Evolutionary conservation across 2,113 vertebrate species (phyloP).

Genomic region (Lycaon pictus): DNA sequence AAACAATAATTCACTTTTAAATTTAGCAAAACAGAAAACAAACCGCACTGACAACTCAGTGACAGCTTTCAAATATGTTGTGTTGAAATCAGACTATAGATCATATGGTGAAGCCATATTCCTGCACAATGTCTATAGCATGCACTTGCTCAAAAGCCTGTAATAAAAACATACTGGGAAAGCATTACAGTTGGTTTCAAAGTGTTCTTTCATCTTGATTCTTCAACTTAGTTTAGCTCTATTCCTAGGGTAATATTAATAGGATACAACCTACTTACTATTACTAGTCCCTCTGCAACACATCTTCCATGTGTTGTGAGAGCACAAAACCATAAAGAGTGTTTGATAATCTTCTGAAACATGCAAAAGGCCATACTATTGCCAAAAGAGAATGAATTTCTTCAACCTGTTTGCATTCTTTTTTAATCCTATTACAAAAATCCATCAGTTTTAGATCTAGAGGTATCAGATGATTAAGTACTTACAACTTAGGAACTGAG

Average conservation of each 20-base stretch:
- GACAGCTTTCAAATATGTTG: neutral
- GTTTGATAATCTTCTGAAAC: neutral
- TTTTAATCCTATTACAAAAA: constrained; percentile 38
- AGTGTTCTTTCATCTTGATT: constrained; percentile 48
- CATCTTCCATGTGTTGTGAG: neutral
- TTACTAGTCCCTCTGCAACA: neutral
- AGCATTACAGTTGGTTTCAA: neutral
- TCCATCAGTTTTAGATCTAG: neutral
- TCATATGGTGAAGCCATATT: neutral
- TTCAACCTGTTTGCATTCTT: constrained; percentile 26
- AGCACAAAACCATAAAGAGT: constrained; percentile 22
- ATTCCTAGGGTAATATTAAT: constrained; percentile 40
- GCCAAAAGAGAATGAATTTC: constrained; percentile 29
- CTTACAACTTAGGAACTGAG: neutral
- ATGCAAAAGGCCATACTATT: neutral
- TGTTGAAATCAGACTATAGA: neutral
- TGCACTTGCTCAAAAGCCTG: neutral
- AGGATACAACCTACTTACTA: constrained; percentile 8
- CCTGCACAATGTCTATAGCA: neutral
- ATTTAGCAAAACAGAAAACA: neutral
- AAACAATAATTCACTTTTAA: constrained; percentile 37
- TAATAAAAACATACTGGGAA: constrained; percentile 5
- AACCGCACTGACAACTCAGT: neutral
- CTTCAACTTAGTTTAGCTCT: constrained; percentile 46
- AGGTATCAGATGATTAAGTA: neutral